Conservation (phyloP, 2,888 invertebrate genomes). For the Acanthoscelides obtectus region DNA sequence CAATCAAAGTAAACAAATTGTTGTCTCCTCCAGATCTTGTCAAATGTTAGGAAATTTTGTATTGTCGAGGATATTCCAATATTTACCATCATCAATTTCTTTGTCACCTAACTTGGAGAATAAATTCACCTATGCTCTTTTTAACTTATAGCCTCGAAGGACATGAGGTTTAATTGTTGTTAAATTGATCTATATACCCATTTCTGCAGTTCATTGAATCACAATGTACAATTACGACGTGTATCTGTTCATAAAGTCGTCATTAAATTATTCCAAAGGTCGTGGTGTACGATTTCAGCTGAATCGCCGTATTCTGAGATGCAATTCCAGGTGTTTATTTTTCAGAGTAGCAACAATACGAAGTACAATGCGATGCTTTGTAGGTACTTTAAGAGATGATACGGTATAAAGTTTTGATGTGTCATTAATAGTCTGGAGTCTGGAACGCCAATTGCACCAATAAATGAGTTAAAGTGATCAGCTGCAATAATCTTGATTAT, state of each 20-base stretch:
- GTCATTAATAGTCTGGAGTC: no score
- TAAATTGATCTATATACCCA: neutral
- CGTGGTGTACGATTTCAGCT: neutral
- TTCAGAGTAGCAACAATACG: neutral
- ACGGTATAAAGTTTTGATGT: neutral
- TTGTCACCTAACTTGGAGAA: neutral
- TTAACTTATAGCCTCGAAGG: neutral
- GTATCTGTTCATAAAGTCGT: neutral
- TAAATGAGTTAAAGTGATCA: no score
- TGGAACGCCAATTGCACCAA: no score
- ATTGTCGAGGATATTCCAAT: no score
- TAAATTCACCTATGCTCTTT: neutral
- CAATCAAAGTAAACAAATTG: no score
- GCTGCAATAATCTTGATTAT: no score
- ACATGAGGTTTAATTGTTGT: neutral
- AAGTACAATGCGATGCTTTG: neutral
- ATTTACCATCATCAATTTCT: no score
- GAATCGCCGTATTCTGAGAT: neutral
- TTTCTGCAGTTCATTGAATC: neutral
- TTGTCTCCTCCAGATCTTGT: no score
- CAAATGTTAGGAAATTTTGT: no score
- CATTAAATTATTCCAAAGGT: neutral
- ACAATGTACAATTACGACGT: neutral
- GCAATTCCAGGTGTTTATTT: neutral
- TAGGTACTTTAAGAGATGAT: neutral